Conservation (phyloP, 2,888 invertebrate species). For the Hylaea fasciaria region DNA sequence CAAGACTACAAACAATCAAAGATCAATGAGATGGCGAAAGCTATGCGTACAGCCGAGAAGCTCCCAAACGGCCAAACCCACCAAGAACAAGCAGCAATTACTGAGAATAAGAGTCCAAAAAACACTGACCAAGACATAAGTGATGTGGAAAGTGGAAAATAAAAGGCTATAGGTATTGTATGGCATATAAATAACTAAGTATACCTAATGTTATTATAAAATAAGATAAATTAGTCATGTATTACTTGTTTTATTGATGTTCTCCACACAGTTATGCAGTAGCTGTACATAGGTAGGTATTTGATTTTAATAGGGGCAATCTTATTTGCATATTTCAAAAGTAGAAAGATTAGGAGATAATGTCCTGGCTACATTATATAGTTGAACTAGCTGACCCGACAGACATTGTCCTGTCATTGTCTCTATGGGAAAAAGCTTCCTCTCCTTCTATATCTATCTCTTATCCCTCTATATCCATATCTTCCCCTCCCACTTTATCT, state of each 20-base stretch:
- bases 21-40: constrained; percentile 82
- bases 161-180: neutral
- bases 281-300: too few relatives aligned
- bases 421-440: too few relatives aligned
- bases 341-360: too few relatives aligned
- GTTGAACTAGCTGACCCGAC: too few relatives aligned
- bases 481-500: too few relatives aligned
- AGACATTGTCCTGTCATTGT: too few relatives aligned
- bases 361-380: too few relatives aligned
- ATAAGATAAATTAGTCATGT: constrained; percentile 3
- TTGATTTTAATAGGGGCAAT: too few relatives aligned
- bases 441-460: too few relatives aligned
- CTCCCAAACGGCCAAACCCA: constrained; percentile 17
- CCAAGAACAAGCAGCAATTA: constrained; percentile 9
- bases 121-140: constrained; percentile 7
- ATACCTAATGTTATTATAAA: constrained; percentile 6
- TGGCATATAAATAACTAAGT: neutral
- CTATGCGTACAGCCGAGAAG: constrained; percentile 53
- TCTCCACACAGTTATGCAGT: neutral
- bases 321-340: too few relatives aligned
- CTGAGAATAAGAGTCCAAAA: constrained; percentile 66
- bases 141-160: neutral
- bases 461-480: too few relatives aligned
- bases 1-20: constrained; percentile 90
- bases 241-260: neutral